Evolutionary conservation across 2,113 vertebrate genomes (phyloP), one percentile per base, ranked within the genome.

Genomic region (Fregata magnificens): DNA sequence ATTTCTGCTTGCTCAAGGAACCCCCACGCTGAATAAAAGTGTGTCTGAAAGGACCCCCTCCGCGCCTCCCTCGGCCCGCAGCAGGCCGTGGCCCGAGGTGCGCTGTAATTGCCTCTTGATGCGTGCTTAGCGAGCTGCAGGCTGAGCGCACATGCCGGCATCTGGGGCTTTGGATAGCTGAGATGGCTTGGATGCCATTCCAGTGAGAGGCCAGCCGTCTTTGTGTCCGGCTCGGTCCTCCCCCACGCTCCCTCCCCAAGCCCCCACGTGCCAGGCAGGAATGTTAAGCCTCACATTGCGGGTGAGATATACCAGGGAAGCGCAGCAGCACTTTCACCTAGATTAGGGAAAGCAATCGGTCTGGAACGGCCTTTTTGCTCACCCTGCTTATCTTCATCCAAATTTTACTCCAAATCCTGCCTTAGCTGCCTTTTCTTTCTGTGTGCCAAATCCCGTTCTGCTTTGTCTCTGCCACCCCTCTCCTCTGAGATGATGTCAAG

Each of bases 151-250:
- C 89, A 91, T 13, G 93, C 88, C 95, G 89, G 81, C 82, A 85
- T 84, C 45, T 40, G 93, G 88, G 95, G 91, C 93, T 96, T 21
- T 61, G 87, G 86, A 98, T 97, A n/a, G 90, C 97, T 97, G 86
- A 69, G 93, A 98, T 95, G 93, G 96, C 96, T 98, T 47, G 90
- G 97, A 98, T 98, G 97, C 98, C 98, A 96, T 90, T 82, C 50
- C 16, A 7, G 22, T 95, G 92, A 98, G 95, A 97, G 94, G 28
- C 90, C 40, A 36, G 95, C 74, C 81, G 92, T 88, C 95, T 97
- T 94, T 97, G 95, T 88, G 95, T 96, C 92, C 92, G 44, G 67
- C 96, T 50, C 53, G 66, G 86, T 55, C 88, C 63, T 78, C 71
- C 90, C 89, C 74, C 91, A 52, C 10, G 11, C 86, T 63, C 81